Base-by-base conservation (phyloP, 2,797 vertebrate genomes). In the Chaenodraco wilsoni region DNA sequence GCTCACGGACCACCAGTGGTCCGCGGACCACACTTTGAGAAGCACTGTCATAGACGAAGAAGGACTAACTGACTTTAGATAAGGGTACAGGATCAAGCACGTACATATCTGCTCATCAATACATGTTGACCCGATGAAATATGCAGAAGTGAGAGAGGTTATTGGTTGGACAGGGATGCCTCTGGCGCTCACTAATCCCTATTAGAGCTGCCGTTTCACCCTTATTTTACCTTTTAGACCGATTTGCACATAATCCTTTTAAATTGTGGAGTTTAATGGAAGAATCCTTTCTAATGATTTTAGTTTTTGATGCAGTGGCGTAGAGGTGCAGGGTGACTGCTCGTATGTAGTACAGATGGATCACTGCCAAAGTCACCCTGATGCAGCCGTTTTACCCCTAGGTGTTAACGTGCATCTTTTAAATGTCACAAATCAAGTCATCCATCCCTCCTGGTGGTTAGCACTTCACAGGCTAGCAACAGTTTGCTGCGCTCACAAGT, bases 381-480 rank as follows among this genome's bases (percentile, higher is more conserved):
- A 81, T 78, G 66, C 61, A 50, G n/a, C 50, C 54, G 15, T 43
- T 80, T 75, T 76, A 61, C 65, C 84, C 45, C 78, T 64, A 85
- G 87, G 83, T 83, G 82, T 76, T 84, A 37, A 59, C 40, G 48
- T 66, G 81, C 61, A 14, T 73, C 40, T 61, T 78, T 76, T 81
- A 84, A 87, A 90, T 84, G 76, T 78, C 40, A 78, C 81, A 88
- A 92, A 91, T 89, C 71, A 91, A 92, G 84, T 75, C 83, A 88
- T 91, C 76, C 77, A 80, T 91, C 85, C 87, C 83, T 73, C 61
- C 74, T 72, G 49, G 84, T 89, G 81, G 79, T 91, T 90, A 88
- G 84, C 84, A 89, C 78, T 83, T 87, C 74, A 76, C 76, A 78
- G 82, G 77, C 74, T 81, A 87, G 86, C 88, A 90, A 87, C 86